Evolutionary conservation across 64 coral and sea anemone genomes (phyloP).

Genomic region (Pachyseris speciosa): DNA sequence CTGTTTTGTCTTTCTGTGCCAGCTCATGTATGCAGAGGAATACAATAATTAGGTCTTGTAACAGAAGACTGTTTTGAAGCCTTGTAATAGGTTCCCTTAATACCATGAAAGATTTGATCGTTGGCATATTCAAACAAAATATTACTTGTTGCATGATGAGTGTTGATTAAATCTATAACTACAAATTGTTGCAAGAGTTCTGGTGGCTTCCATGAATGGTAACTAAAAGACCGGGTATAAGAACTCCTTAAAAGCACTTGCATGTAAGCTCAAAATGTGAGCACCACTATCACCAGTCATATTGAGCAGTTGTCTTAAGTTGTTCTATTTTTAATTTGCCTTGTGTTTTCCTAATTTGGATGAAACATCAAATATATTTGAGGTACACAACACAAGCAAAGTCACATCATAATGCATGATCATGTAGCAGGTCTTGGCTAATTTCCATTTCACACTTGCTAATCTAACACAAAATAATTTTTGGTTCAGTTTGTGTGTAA

Average conservation of each 20-base stretch:
- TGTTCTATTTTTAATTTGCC: conserved; percentile 18
- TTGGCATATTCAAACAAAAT: not conserved
- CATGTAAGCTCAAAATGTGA: not conserved
- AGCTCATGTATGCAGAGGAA: not conserved
- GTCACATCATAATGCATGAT: not conserved
- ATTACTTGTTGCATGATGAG: not conserved
- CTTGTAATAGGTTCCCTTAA: not conserved
- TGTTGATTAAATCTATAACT: not conserved
- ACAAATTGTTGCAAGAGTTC: not conserved
- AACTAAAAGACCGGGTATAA: not conserved
- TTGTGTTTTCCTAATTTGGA: not conserved
- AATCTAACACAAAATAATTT: too few relatives aligned
- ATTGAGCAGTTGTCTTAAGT: not conserved
- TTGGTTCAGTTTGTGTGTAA: too few relatives aligned
- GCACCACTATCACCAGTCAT: not conserved
- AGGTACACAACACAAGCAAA: not conserved
- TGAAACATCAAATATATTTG: conserved; percentile 4
- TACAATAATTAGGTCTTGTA: not conserved
- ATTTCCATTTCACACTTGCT: not conserved
- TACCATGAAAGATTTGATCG: not conserved
- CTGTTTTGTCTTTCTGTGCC: not conserved
- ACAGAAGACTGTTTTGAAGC: not conserved
- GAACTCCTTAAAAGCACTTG: not conserved
- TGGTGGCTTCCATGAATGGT: not conserved
- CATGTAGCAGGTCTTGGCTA: not conserved